Base-by-base conservation (phyloP, 2,888 invertebrate genomes). In the Acanthosepion esculentum region DNA sequence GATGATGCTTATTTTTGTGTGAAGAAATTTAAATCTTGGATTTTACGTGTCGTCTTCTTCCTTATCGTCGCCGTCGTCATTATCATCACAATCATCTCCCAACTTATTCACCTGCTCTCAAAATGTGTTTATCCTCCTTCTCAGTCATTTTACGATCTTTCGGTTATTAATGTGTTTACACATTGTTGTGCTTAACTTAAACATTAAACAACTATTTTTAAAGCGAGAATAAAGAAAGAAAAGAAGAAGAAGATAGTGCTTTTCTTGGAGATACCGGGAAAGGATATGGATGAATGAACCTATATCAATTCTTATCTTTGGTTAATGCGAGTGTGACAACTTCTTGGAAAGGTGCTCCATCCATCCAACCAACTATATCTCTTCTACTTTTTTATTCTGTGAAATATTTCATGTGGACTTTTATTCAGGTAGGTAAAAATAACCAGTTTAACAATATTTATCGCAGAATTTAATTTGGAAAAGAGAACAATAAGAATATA, bases 331-430 rank as follows among this genome's bases (percentile, higher is more conserved):
- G 12, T 78, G 78, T 78, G 78, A 78, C 78, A 78, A 78, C 78
- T 78, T 78, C 78, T 33, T n/a, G 78, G 33, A 78, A 78, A n/a
- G 78, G 78, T 78, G 78, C n/a, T 33, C n/a, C 78, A 78, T 78
- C 78, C 78, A 78, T 29, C 78, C 29, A 78, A 18, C 55, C 55
- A 55, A 50, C 50, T 50, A 15, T 59, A 59, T 20, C 59, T 59
- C 20, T 59, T 59, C 20, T 59, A 20, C 20, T 59, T 20, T 59
- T 59, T 59, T 20, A 59, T 59, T 26, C 26, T 59, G 59, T 78
- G 78, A 78, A 78, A 78, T 78, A 78, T 78, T 78, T 78, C n/a
- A n/a, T 78, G 78, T 78, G 78, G 78, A 78, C 78, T 78, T 78
- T 78, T 15, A 78, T 78, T 78, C 78, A 78, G 78, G 78, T 78